Percentiles rank a stretch among this genome's conserved stretches.
These are phyloP conservation scores for Hylia prasina DNA, from an alignment of 2,113 vertebrate species.

Conservation along the genomic window DNA sequence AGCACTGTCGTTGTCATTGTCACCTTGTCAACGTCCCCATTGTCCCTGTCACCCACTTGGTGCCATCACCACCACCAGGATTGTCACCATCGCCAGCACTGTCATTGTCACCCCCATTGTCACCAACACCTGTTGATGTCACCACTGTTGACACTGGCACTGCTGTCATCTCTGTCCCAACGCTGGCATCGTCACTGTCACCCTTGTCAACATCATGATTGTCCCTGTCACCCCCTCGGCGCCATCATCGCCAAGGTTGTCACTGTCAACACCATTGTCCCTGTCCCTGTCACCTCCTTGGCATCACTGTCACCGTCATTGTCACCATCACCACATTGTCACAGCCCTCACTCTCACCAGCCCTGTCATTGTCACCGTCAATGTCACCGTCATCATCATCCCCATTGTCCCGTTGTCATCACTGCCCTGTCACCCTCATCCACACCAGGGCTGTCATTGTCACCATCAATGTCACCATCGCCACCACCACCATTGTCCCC, in stretches of 20 bases:
- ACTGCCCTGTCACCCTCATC: not conserved
- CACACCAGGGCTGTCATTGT: not conserved
- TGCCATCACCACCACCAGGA: rapidly evolving
- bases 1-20: not conserved
- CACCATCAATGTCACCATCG: not conserved
- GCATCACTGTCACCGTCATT: rapidly evolving
- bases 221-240: not conserved
- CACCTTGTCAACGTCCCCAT: not conserved
- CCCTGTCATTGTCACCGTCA: not conserved
- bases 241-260: too few relatives aligned
- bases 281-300: not conserved
- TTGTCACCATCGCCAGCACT: too few relatives aligned
- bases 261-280: too few relatives aligned
- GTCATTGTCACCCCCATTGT: too few relatives aligned
- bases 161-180: not conserved
- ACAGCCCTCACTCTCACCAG: not conserved
- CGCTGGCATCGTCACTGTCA: not conserved
- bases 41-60: not conserved
- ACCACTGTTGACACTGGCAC: not conserved
- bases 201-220: too few relatives aligned
- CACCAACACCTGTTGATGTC: too few relatives aligned
- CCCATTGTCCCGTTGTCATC: not conserved
- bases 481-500: too few relatives aligned
- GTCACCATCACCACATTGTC: not conserved
- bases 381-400: too few relatives aligned